Conservation (phyloP, 2,113 vertebrate genomes). For the Oncorhynchus clarkii region DNA sequence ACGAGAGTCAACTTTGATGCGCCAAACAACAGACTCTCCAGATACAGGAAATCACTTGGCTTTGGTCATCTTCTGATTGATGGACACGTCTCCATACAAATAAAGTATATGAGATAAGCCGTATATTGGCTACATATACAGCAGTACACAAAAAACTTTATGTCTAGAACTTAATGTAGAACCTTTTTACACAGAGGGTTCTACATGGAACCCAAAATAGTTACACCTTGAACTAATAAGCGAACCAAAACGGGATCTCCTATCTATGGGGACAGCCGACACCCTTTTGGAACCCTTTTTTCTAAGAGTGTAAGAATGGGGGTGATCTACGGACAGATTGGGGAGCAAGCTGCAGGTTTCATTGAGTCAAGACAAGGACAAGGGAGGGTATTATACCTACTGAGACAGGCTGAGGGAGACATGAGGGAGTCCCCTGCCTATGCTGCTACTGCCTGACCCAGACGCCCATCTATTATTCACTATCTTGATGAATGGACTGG, state of each 20-base stretch:
- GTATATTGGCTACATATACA: too few species aligned
- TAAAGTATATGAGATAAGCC: too few species aligned
- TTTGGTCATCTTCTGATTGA: neutral
- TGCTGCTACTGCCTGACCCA: conserved; percentile 21
- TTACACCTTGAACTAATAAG: too few species aligned
- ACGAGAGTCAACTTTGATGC: neutral
- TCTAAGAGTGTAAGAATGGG: neutral
- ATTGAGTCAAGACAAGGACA: conserved; percentile 36
- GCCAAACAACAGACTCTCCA: neutral
- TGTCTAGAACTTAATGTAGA: too few species aligned
- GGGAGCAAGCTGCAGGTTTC: conserved; percentile 47
- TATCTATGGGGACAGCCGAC: too few species aligned
- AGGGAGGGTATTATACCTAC: neutral
- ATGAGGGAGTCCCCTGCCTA: conserved; percentile 34
- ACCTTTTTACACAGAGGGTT: too few species aligned
- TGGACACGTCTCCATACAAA: too few species aligned
- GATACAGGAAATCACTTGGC: neutral
- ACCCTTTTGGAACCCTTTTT: too few species aligned
- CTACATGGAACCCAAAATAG: too few species aligned
- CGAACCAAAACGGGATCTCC: too few species aligned
- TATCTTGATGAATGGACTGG: conserved; percentile 27
- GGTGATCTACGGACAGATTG: conserved; percentile 20
- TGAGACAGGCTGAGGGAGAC: conserved; percentile 24
- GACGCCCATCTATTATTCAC: conserved; percentile 64
- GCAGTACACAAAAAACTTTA: too few species aligned